Evolutionary conservation across 1,140 invertebrate species (phyloP).

Genomic region (Drosophila parvula): DNA sequence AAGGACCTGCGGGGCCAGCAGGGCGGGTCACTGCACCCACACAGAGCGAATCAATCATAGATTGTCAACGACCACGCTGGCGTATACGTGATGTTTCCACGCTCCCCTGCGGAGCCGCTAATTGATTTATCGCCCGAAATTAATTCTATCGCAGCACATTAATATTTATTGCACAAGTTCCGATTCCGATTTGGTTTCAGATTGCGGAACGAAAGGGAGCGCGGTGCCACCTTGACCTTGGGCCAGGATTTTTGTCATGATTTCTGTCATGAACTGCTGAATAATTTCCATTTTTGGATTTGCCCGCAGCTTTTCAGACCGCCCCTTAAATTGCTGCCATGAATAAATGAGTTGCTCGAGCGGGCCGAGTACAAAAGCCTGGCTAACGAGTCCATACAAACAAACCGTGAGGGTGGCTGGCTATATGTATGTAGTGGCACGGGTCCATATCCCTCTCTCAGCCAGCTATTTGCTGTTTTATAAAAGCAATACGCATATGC

Average conservation of each 20-base stretch:
- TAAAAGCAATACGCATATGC: slow-evolving; percentile 77
- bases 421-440: neutral
- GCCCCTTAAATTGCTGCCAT: slow-evolving; percentile 52
- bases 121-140: slow-evolving; percentile 74
- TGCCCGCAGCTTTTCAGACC: slow-evolving; percentile 37
- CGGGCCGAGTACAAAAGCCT: slow-evolving; percentile 41
- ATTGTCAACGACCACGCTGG: slow-evolving; percentile 61
- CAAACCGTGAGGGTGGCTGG: slow-evolving; percentile 22
- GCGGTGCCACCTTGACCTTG: slow-evolving; percentile 42
- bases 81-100: slow-evolving; percentile 60
- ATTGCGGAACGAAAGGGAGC: neutral
- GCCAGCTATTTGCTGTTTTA: slow-evolving; percentile 68
- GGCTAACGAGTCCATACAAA: slow-evolving; percentile 57
- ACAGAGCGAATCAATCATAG: slow-evolving; percentile 72
- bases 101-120: slow-evolving; percentile 33
- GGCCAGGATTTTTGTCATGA: slow-evolving; percentile 21
- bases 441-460: neutral
- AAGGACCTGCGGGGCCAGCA: slow-evolving; percentile 5
- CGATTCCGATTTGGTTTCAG: neutral
- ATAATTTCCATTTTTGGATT: slow-evolving; percentile 47
- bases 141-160: slow-evolving; percentile 44
- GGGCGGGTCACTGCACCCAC: slow-evolving; percentile 31
- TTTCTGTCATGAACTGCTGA: slow-evolving; percentile 25
- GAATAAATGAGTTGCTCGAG: slow-evolving; percentile 46
- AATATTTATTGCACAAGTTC: slow-evolving; percentile 48